Evolutionary conservation across 2,797 vertebrate species (phyloP).

Genomic region (Heterohyrax brucei): DNA sequence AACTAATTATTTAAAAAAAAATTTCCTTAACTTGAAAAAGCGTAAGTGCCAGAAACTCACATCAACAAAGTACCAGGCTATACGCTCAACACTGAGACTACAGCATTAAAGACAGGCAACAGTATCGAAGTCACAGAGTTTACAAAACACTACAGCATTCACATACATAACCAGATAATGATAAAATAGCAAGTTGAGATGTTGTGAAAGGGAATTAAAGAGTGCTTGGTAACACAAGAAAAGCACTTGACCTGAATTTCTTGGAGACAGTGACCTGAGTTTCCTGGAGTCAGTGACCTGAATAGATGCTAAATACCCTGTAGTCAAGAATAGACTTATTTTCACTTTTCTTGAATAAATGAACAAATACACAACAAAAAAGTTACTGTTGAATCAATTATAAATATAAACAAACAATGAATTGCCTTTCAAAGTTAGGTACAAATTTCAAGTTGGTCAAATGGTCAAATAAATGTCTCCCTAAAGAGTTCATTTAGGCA

Average conservation of each 20-base stretch:
- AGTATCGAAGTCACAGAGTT: background rate
- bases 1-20: background rate
- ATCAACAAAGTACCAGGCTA: background rate
- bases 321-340: constrained; percentile 24
- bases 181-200: background rate
- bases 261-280: background rate
- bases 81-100: background rate
- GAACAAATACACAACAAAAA: background rate
- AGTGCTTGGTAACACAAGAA: background rate
- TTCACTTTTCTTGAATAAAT: constrained; percentile 36
- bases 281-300: background rate
- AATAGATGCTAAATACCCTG: constrained; percentile 15
- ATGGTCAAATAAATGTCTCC: constrained; percentile 25
- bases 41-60: background rate
- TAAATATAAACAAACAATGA: constrained; percentile 28
- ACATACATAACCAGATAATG: background rate
- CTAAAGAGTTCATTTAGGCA: constrained; percentile 45
- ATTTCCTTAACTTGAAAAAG: constrained; percentile 6
- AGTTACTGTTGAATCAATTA: background rate
- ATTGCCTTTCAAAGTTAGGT: background rate
- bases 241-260: background rate
- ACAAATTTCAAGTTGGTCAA: constrained; percentile 53
- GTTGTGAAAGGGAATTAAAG: background rate
- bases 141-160: background rate
- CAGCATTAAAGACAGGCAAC: background rate